A percentile compares a stretch with the other conserved stretches of the same genome.
phyloP scores from a whole-genome alignment of 2,113 vertebrate species.

The Eurystomus gularis region DNA sequence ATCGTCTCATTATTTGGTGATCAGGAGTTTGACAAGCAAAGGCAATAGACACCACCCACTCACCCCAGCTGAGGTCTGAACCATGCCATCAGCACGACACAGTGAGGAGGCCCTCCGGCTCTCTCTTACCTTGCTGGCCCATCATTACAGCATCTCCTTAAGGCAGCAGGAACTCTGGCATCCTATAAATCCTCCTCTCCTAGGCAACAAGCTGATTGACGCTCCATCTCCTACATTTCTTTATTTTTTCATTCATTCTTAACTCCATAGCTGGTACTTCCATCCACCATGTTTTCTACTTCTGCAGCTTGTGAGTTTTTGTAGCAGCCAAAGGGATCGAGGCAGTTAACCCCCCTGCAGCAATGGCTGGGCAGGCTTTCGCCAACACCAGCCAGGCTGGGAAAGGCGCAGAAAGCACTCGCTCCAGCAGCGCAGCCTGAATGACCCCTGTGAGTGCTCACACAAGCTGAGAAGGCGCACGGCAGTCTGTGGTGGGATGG shows the following conservation, averaged over 20 bases:
- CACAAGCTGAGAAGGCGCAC: neutral
- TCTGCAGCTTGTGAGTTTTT: neutral
- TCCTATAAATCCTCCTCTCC: conserved; percentile 8
- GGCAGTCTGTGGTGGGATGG: neutral
- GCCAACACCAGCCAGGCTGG: neutral
- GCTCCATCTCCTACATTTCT: neutral
- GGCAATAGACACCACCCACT: neutral
- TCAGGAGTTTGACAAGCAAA: neutral
- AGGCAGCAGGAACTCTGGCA: neutral
- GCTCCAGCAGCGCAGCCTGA: neutral
- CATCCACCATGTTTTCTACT: neutral
- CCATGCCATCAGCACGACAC: neutral
- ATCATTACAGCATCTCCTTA: neutral
- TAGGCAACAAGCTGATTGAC: conserved; percentile 7
- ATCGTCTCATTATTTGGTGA: neutral
- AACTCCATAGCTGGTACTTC: neutral
- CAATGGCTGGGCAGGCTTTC: neutral
- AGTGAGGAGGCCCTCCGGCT: neutral
- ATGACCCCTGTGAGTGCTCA: neutral
- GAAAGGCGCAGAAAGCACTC: neutral
- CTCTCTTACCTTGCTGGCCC: neutral
- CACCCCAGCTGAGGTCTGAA: neutral
- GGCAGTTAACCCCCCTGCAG: neutral
- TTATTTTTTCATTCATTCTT: neutral
- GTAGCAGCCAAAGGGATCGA: neutral